Percentiles rank a stretch among this genome's conserved stretches.
phyloP scores from a whole-genome alignment of 53 echinoderm and acorn worm species.

The Holothuria leucospilota region DNA sequence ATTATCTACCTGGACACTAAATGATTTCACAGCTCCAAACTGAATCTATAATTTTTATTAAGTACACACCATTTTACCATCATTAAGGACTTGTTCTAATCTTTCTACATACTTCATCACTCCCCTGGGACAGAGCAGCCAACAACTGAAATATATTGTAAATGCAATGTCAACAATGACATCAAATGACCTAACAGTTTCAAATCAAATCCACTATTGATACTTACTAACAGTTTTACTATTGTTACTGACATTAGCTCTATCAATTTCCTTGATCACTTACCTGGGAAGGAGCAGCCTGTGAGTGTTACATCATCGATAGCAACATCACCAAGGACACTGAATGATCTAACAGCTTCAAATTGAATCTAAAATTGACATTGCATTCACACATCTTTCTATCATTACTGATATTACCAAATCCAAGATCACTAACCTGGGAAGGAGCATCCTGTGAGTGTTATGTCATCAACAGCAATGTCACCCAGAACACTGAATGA shows the following conservation, averaged over 20 bases:
- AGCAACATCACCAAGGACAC: constrained; percentile 74
- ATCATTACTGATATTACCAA: no score
- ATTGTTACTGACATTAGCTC: no score
- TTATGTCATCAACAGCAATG: not conserved
- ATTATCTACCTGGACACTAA: not conserved
- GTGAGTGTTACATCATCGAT: constrained; percentile 79
- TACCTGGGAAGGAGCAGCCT: constrained; percentile 72
- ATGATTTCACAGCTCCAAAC: not conserved
- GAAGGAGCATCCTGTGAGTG: not conserved
- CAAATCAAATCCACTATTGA: constrained; percentile 14
- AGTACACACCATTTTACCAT: no score
- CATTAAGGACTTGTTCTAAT: not conserved
- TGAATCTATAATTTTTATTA: no score
- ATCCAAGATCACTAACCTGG: not conserved
- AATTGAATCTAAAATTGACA: not conserved
- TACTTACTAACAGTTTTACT: no score
- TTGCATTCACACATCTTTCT: no score
- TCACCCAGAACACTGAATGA: not conserved
- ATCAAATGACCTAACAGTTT: constrained; percentile 62
- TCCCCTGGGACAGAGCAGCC: not conserved
- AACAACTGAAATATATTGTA: no score
- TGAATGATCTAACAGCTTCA: constrained; percentile 68
- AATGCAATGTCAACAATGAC: constrained; percentile 41
- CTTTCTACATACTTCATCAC: not conserved
- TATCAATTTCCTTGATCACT: no score